phyloP scores from a whole-genome alignment of 2,113 vertebrate species.

The Poeciliopsis occidentalis region DNA sequence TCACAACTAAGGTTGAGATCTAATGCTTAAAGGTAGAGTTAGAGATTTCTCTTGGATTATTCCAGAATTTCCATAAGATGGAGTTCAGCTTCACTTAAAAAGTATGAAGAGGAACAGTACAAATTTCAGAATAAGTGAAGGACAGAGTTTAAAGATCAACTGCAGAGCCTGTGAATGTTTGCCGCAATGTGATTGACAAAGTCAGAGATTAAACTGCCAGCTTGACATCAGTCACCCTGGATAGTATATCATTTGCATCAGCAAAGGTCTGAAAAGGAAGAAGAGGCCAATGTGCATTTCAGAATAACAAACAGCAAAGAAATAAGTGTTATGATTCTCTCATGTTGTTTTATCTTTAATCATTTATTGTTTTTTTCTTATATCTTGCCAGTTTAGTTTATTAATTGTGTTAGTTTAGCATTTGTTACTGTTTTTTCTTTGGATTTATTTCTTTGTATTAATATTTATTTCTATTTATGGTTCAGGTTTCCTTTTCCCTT shows the following conservation, averaged over 20 bases:
- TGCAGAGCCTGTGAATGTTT: conserved; percentile 15
- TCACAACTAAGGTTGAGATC: neutral
- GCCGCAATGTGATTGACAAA: conserved; percentile 34
- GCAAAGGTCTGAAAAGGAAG: conserved; percentile 38
- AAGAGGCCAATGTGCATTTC: neutral
- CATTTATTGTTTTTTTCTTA: too few species aligned
- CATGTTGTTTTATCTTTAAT: too few species aligned
- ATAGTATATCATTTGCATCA: conserved; percentile 32
- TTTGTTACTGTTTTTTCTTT: too few species aligned
- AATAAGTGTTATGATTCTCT: neutral
- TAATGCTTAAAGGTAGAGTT: neutral
- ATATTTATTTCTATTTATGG: too few species aligned
- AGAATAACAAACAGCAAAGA: neutral
- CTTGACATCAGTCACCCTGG: conserved; percentile 13
- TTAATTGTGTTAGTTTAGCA: too few species aligned
- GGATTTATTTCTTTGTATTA: too few species aligned
- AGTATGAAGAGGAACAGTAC: neutral
- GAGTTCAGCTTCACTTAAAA: neutral
- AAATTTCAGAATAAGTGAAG: neutral
- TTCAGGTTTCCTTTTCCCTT: too few species aligned
- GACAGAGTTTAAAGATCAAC: conserved; percentile 19
- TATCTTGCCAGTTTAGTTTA: too few species aligned
- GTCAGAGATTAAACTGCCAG: conserved; percentile 38
- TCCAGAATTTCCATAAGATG: neutral
- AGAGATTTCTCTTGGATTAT: neutral